These are phyloP conservation scores for Gastrophryne carolinensis DNA, from an alignment of 2,797 vertebrate genomes.

Conservation along the genomic window DNA sequence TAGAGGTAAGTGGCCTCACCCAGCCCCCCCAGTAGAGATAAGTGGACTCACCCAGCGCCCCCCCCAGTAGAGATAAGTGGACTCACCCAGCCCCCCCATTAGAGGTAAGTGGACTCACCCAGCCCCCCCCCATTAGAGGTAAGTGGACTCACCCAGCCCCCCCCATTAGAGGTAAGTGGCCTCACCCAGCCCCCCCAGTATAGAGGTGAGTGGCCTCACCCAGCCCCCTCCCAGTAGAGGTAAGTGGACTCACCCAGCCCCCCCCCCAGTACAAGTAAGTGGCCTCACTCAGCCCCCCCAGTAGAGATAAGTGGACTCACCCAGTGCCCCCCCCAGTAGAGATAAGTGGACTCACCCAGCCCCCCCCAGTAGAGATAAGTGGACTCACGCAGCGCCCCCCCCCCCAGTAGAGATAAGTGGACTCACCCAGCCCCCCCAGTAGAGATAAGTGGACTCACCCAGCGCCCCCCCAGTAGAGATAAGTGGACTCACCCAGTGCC, in stretches of 20 bases:
- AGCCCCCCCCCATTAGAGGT: slow-evolving; percentile 73
- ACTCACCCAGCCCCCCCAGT: slow-evolving; percentile 77
- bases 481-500: slow-evolving; percentile 70
- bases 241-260: slow-evolving; percentile 69
- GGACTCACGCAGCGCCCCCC: slow-evolving; percentile 75
- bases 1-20: slow-evolving; percentile 63
- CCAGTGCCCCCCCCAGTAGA: slow-evolving; percentile 78
- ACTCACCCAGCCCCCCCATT: slow-evolving; percentile 77
- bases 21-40: slow-evolving; percentile 70
- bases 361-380: slow-evolving; percentile 72
- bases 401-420: too few species aligned
- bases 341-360: slow-evolving; percentile 65
- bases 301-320: slow-evolving; percentile 60
- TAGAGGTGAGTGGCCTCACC: slow-evolving; percentile 63
- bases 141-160: slow-evolving; percentile 70
- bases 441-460: slow-evolving; percentile 62
- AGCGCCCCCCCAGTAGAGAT: slow-evolving; percentile 73
- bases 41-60: slow-evolving; percentile 72
- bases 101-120: slow-evolving; percentile 62
- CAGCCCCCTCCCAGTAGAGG: slow-evolving; percentile 73
- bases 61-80: slow-evolving; percentile 48
- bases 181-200: slow-evolving; percentile 78
- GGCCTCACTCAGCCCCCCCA: slow-evolving; percentile 75
- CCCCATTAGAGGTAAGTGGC: slow-evolving; percentile 56
- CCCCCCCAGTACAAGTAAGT: slow-evolving; percentile 58